A percentile compares a stretch with the other conserved stretches of the same genome.
These are phyloP conservation scores for Drosophila quasianomalipes DNA, from an alignment of 2,888 invertebrate genomes.

Conservation along the genomic window DNA sequence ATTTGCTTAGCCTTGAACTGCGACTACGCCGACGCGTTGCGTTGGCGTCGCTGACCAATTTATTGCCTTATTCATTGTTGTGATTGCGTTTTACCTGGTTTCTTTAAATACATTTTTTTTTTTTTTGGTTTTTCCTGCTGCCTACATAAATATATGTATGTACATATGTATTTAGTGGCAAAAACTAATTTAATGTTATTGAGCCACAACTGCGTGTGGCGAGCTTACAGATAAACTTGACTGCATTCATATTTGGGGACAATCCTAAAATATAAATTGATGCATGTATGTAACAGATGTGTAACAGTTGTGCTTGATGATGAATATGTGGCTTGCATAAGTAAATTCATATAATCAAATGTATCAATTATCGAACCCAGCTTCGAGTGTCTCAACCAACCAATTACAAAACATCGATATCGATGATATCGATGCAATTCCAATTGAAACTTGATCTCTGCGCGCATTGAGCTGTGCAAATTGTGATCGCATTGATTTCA, in stretches of 20 bases:
- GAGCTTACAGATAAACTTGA: slow-evolving; percentile 7
- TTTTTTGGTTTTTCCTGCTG: slow-evolving; percentile 47
- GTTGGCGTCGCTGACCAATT: slow-evolving; percentile 44
- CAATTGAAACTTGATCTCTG: background rate
- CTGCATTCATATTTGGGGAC: slow-evolving; percentile 4
- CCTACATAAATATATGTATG: background rate
- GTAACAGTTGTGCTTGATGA: background rate
- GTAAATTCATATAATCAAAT: background rate
- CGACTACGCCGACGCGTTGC: slow-evolving; percentile 34
- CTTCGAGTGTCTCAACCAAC: background rate
- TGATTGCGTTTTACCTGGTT: slow-evolving; percentile 1
- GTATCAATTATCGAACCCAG: background rate
- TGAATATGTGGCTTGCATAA: background rate
- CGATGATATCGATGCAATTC: background rate
- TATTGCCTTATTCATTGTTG: background rate
- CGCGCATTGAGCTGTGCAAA: background rate
- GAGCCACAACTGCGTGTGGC: slow-evolving; percentile 3
- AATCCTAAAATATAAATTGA: slow-evolving; percentile 29
- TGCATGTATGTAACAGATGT: background rate
- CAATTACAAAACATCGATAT: background rate
- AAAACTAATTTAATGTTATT: slow-evolving; percentile 18
- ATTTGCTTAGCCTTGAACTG: slow-evolving; percentile 61
- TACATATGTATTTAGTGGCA: background rate
- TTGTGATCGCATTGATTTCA: background rate
- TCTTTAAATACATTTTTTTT: slow-evolving; percentile 5